Base-by-base conservation (phyloP, 2,797 vertebrate genomes). In the Gallinago stenura region DNA sequence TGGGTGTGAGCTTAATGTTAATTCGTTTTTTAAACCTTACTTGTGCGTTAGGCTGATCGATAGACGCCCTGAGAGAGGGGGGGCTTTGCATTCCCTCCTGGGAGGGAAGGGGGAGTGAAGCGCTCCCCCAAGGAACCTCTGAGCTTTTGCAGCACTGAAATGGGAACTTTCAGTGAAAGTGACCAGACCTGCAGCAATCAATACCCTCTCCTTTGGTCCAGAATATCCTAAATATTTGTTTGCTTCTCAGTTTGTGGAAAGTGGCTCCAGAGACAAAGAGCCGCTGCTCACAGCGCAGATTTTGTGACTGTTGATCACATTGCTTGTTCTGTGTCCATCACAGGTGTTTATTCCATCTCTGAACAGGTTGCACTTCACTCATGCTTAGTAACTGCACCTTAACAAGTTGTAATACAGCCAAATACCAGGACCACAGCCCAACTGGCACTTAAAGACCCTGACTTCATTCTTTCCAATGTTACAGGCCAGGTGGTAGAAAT, bases 391-490 rank as follows among this genome's bases (percentile, higher is more conserved):
- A 33, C 94, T 87, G 80, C 91, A 80, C 83, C 9, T 30, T 54
- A 14, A 56, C 51, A 56, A 87, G 90, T 46, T 35, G 77, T 75
- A 5, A 7, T 64, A 65, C 68, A 81, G 90, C 79, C 58, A n/a
- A 57, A 15, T 83, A 21, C 56, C 87, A 75, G 92, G 45, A 87
- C 60, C 56, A n/a, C 65, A 83, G 57, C 78, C 86, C 79, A 72
- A 2, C 84, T 43, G 80, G 50, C 6, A 24, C 91, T 61, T 61
- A 69, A 35, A 94, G 92, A 91, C n/a, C 37, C 39, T 37, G 83
- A 51, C 79, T 71, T 91, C 71, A 71, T 37, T 87, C 88, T 95
- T 93, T 85, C 61, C 87, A 58, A 20, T 70, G 72, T 95, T 89
- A 61, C 96, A 91, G 90, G 87, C 78, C 69, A 35, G 88, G 80